Evolutionary conservation across 2,888 invertebrate species (phyloP), one percentile per base, ranked within the genome.

Genomic region (Selenia dentaria): DNA sequence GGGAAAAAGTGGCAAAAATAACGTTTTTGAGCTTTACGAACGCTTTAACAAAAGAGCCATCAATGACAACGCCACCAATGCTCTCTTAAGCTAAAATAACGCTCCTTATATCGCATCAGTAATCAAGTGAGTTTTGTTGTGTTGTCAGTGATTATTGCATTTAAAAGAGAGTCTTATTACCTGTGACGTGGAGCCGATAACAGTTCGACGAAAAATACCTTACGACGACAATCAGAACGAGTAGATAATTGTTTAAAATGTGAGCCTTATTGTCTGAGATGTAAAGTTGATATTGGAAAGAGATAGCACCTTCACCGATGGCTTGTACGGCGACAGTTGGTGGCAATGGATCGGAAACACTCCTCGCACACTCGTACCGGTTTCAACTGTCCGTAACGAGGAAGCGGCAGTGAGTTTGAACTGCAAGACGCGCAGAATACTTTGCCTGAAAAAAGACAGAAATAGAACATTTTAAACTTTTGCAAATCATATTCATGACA

Each of bases 401-500:
- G 98, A 63, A 99, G 88, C 13, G 98, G 97, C 44, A 98, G 96
- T 54, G 96, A 96, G 79, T 98, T 97, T 33, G 96, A 95, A 61
- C 98, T 98, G 88, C 98, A 99, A 31, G 96, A 94, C 0, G 96
- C 96, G 85, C 98, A 99, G 83, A 98, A 98, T 27, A 98, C 97
- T 92, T 97, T 94, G 24, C 91, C 91, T 91, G 49, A 4, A 40
- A 40, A 54, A n/a, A n/a, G n/a, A n/a, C n/a, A n/a, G n/a, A n/a
- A n/a, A n/a, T n/a, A n/a, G n/a, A n/a, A n/a, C n/a, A n/a, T n/a
- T n/a, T n/a, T n/a, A n/a, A n/a, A n/a, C n/a, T n/a, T n/a, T n/a
- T n/a, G n/a, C n/a, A n/a, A n/a, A n/a, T n/a, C n/a, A n/a, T n/a
- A n/a, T n/a, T n/a, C n/a, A n/a, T n/a, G n/a, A n/a, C n/a, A n/a